Base-by-base conservation (phyloP, 2,113 vertebrate genomes). In the Antechinus stuartii region DNA sequence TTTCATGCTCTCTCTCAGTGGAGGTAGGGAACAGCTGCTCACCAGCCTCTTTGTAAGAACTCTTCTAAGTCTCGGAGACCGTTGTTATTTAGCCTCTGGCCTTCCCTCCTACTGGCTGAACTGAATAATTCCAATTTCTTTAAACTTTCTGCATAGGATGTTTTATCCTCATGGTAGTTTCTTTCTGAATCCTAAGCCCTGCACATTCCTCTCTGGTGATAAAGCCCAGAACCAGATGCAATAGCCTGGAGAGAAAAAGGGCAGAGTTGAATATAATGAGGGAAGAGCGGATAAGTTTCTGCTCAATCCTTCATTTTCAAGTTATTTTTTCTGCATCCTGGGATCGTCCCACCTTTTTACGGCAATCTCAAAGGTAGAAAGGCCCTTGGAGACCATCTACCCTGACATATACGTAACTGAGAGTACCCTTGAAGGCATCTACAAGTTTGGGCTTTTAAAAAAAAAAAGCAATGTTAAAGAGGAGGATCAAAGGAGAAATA, bases 151-250 rank as follows among this genome's bases (percentile, higher is more conserved):
- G 92, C 61, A 46, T 55, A 61, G 26, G 25, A 30, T 91, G 23
- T 42, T n/a, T 93, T 95, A 95, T 91, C 19, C 57, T 2, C 49
- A 94, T 90, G 92, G 68, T 56, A 54, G 50, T 92, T 35, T 91
- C 95, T 94, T 16, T 19, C 23, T 94, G 27, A 30, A 54, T 93
- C 50, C 96, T 25, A 96, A 92, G 42, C 49, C 30, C 47, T 92
- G 16, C 9, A 26, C 95, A 30, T 90, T 91, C 46, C 3, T 47
- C 91, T 91, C 93, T 90, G 56, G 12, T 54, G 57, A 19, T 84
- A 50, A 3, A 93, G 10, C 10, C 56, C 22, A 10, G 91, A 84
- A 90, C 50, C 19, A 90, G 16, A 68, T 89, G 52, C 14, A 84
- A 68, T 30, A 92, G 46, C 50, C 52, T 54, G 92, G 8, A 68